A percentile compares a stretch with the other conserved stretches of the same genome.
phyloP scores from a whole-genome alignment of 2,113 vertebrate species.

The Cryptomyrus ogoouensis region DNA sequence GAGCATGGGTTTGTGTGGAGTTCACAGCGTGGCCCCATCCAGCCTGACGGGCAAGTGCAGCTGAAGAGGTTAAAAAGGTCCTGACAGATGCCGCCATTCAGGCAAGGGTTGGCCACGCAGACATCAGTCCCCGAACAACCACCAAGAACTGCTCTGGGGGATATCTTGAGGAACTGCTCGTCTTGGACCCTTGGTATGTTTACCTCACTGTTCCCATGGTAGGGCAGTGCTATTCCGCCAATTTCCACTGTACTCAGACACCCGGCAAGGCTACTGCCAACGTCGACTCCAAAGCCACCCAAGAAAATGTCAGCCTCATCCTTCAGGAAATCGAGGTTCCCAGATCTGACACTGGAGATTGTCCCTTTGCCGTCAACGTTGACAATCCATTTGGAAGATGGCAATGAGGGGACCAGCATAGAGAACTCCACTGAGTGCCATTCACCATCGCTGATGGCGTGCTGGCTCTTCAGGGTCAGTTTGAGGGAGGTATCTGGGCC shows the following conservation, averaged over 20 bases:
- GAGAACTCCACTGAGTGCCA: slow-evolving; percentile 71
- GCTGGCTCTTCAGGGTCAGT: slow-evolving; percentile 50
- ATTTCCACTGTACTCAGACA: slow-evolving; percentile 76
- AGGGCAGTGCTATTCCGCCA: slow-evolving; percentile 72
- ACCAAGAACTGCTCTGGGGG: slow-evolving; percentile 31
- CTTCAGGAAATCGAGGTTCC: slow-evolving; percentile 71
- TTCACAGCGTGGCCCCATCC: slow-evolving; percentile 68
- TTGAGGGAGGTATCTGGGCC: slow-evolving; percentile 41
- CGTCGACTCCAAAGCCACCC: slow-evolving; percentile 52
- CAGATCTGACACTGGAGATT: slow-evolving; percentile 47
- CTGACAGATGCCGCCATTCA: slow-evolving; percentile 65
- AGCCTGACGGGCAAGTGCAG: slow-evolving; percentile 65
- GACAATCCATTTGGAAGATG: slow-evolving; percentile 69
- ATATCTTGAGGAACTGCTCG: slow-evolving; percentile 70
- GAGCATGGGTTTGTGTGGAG: slow-evolving; percentile 53
- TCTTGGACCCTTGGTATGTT: slow-evolving; percentile 66
- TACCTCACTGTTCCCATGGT: slow-evolving; percentile 57
- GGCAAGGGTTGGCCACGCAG: slow-evolving; percentile 69
- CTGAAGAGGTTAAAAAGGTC: slow-evolving; percentile 65
- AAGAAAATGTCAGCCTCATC: slow-evolving; percentile 70
- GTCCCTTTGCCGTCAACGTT: slow-evolving; percentile 55
- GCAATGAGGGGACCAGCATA: slow-evolving; percentile 54
- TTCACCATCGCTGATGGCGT: slow-evolving; percentile 60
- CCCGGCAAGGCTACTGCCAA: slow-evolving; percentile 53
- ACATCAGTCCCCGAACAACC: slow-evolving; percentile 63